Base-by-base conservation (phyloP, 2,797 vertebrate species). In the Clarias platycephalus region DNA sequence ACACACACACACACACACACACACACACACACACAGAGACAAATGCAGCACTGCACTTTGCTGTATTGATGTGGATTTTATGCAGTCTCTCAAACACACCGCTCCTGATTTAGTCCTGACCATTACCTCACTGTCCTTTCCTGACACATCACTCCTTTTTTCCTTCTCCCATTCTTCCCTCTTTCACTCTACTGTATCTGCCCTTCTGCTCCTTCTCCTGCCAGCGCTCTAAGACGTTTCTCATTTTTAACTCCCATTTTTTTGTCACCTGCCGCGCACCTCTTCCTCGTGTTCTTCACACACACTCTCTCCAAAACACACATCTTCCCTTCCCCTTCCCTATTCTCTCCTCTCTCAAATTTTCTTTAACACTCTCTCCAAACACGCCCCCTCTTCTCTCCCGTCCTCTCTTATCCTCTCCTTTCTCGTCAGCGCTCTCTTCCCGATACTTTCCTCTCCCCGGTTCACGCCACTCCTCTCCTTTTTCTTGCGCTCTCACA, bases 41-140 rank as follows among this genome's bases (percentile, higher is more conserved):
- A 84, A 80, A 80, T 44, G 22, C 83, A 90, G 70, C 89, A 84
- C 86, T 82, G 84, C 83, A 71, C 77, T 31, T 53, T 91, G 90
- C 90, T 89, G 90, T 92, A 89, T 90, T 87, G 85, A 89, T 89
- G 86, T 85, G 84, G n/a, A 22, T 62, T 87, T 89, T 85, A 81
- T 71, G 63, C 79, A 76, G 64, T 79, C 26, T 67, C 58, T 82
- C 76, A 75, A 63, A 72, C 68, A 74, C 82, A 86, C 68, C 83
- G 81, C 66, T 63, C 84, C 68, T 87, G 82, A 89, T 89, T 86
- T 88, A 85, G 72, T 71, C 58, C 62, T 85, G 82, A 89, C 85
- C 85, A 86, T 90, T 83, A 87, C 77, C 84, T 87, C 62, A 81
- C 83, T 80, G 75, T 82, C 83, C 37, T 79, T 85, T 83, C 53